phyloP scores from a whole-genome alignment of 2,113 vertebrate species.

The Charina bottae region DNA sequence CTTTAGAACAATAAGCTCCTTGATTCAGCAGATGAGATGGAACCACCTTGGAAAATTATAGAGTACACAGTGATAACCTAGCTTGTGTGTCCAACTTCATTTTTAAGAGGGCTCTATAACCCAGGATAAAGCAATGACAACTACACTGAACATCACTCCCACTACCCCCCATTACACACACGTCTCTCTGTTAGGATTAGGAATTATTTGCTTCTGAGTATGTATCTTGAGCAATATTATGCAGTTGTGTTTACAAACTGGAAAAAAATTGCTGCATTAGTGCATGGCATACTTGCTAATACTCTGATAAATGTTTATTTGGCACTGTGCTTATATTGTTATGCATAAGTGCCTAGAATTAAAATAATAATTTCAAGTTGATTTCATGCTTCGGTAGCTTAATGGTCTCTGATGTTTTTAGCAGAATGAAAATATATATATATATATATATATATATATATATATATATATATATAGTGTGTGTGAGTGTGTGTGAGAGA shows the following conservation, averaged over 20 bases:
- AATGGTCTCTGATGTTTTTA: constrained; percentile 68
- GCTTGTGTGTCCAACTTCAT: constrained; percentile 9
- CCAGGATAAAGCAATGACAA: neutral
- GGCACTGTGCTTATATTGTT: constrained; percentile 64
- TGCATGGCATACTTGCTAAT: constrained; percentile 53
- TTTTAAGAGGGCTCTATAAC: neutral
- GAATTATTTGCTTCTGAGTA: constrained; percentile 27
- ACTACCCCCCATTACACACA: neutral
- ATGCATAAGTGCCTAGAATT: constrained; percentile 73
- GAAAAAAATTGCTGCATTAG: constrained; percentile 53
- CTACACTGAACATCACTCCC: neutral
- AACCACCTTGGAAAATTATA: neutral
- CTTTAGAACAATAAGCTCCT: neutral
- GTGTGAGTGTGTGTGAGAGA: neutral
- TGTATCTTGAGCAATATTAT: constrained; percentile 19
- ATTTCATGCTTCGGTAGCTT: constrained; percentile 77
- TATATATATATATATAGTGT: constrained; percentile 17
- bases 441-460: constrained; percentile 45
- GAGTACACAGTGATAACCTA: neutral
- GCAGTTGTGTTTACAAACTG: constrained; percentile 46
- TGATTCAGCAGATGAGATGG: neutral
- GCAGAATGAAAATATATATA: constrained; percentile 66
- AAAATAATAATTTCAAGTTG: constrained; percentile 77
- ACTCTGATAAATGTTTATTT: constrained; percentile 72
- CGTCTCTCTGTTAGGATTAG: neutral